Evolutionary conservation across 2,113 vertebrate genomes (phyloP).

Genomic region (Passer domesticus): DNA sequence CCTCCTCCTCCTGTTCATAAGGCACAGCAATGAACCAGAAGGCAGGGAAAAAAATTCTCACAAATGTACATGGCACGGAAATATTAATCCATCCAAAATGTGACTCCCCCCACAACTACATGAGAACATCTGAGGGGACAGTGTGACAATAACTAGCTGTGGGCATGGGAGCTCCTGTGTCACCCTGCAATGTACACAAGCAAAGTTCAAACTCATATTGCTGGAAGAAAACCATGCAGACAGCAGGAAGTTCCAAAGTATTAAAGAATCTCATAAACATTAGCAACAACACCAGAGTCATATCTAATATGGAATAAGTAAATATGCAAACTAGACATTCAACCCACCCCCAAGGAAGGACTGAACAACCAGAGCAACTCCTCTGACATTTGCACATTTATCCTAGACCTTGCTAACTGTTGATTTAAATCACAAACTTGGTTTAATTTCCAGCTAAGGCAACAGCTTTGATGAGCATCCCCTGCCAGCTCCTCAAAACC

Average conservation of each 20-base stretch:
- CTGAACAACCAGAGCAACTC: background rate
- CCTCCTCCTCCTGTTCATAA: background rate
- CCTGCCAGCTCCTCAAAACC: background rate
- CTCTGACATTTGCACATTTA: background rate
- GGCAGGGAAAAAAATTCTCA: background rate
- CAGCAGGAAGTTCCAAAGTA: background rate
- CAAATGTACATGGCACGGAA: background rate
- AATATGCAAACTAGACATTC: background rate
- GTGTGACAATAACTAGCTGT: background rate
- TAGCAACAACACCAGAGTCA: background rate
- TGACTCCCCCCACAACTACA: accelerated
- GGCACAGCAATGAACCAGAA: background rate
- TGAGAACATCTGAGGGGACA: background rate
- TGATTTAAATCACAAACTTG: background rate
- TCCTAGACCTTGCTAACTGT: background rate
- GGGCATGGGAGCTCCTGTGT: background rate
- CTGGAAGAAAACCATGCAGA: background rate
- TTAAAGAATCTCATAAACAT: background rate
- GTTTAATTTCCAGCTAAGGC: background rate
- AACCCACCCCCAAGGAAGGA: background rate
- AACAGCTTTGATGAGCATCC: background rate
- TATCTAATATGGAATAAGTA: background rate
- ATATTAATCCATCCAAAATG: background rate
- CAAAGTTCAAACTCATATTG: background rate
- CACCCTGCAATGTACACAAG: background rate